Evolutionary conservation across 2,797 vertebrate species (phyloP).

Genomic region (Lacerta bilineata): DNA sequence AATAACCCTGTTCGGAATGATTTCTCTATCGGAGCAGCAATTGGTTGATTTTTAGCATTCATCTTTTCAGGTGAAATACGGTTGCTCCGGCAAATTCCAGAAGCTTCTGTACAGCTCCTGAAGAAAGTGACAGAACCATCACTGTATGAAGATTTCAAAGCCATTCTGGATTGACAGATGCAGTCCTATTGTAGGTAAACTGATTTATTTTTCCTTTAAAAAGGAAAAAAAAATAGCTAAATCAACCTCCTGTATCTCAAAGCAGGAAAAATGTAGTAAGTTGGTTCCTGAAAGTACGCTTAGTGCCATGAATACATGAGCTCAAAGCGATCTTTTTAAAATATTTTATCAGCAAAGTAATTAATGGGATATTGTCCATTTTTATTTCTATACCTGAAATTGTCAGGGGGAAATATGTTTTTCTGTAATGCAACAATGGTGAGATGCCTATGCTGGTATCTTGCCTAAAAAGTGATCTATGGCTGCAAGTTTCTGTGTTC

Average conservation of each 20-base stretch:
- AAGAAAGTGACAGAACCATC: slow-evolving; percentile 56
- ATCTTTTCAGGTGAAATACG: slow-evolving; percentile 68
- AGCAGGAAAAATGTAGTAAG: not conserved
- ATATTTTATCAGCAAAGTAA: not conserved
- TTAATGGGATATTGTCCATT: not conserved
- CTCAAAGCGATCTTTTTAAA: not conserved
- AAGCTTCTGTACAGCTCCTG: slow-evolving; percentile 64
- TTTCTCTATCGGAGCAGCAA: slow-evolving; percentile 8
- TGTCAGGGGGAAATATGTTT: not conserved
- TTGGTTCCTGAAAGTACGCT: not conserved
- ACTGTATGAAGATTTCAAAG: slow-evolving; percentile 74
- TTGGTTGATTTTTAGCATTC: slow-evolving; percentile 11
- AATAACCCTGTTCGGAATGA: not conserved
- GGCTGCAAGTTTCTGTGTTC: not conserved
- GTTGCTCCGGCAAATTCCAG: slow-evolving; percentile 66
- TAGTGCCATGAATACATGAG: not conserved
- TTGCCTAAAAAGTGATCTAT: not conserved
- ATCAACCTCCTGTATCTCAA: not conserved
- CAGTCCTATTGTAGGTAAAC: not conserved
- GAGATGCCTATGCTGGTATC: not conserved
- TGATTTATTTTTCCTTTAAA: not conserved
- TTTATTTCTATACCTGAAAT: not conserved
- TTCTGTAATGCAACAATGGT: not conserved
- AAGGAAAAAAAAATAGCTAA: not conserved
- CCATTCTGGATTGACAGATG: slow-evolving; percentile 75